Conservation (phyloP, 2,113 vertebrate genomes). For the Tetrao urogallus region DNA sequence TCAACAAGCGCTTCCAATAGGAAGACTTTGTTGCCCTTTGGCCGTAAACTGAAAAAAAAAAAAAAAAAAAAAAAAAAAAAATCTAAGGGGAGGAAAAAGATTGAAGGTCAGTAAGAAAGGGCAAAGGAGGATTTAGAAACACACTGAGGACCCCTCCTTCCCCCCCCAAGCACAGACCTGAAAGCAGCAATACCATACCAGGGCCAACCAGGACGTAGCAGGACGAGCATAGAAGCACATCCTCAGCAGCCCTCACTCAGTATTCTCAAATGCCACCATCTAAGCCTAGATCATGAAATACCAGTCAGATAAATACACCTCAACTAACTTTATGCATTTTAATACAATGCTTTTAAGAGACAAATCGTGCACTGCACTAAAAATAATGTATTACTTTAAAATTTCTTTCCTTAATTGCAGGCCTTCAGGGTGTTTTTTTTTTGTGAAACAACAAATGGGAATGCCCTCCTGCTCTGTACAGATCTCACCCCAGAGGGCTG, state of each 20-base stretch:
- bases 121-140: not conserved
- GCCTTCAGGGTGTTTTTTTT: not conserved
- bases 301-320: not conserved
- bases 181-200: not conserved
- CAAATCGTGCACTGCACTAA: not conserved
- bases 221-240: not conserved
- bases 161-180: not conserved
- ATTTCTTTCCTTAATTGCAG: not conserved
- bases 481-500: not conserved
- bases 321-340: not conserved
- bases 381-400: not conserved
- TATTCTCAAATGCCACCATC: too few species aligned
- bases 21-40: not conserved
- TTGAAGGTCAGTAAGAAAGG: not conserved
- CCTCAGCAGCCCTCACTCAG: not conserved
- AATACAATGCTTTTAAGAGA: not conserved
- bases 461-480: not conserved
- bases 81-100: not conserved
- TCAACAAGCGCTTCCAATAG: not conserved
- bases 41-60: not conserved
- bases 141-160: not conserved
- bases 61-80: not conserved
- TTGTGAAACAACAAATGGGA: not conserved
- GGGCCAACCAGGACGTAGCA: not conserved
- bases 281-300: not conserved